Percentiles rank a stretch among this genome's conserved stretches.
These are phyloP conservation scores for Uropetala carovei DNA, from an alignment of 2,888 invertebrate species.

Conservation along the genomic window DNA sequence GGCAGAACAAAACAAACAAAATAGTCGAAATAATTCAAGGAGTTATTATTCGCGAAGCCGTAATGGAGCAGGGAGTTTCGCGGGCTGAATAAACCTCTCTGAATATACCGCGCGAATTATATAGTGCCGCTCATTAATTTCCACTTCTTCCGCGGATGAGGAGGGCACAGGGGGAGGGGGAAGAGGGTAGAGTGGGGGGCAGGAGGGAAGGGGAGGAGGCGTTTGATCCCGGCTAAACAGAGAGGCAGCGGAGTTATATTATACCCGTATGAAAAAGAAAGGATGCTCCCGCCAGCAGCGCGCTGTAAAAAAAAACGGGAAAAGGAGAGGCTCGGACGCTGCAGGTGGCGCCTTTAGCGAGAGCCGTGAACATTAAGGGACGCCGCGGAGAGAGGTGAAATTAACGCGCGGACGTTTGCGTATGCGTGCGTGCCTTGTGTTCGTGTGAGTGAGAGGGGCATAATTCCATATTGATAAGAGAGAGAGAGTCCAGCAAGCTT, in stretches of 20 bases:
- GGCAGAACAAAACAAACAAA: background rate
- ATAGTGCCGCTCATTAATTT: background rate
- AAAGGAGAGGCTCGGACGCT: background rate
- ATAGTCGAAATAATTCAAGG: background rate
- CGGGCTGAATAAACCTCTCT: no score
- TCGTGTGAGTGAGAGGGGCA: background rate
- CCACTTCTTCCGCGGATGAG: background rate
- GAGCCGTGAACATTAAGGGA: background rate
- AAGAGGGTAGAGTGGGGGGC: background rate
- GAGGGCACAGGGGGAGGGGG: background rate
- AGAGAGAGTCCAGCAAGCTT: background rate
- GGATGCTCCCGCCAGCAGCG: background rate
- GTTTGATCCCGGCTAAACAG: background rate
- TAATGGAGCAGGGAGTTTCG: background rate
- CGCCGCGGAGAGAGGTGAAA: background rate
- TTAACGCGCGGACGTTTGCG: background rate
- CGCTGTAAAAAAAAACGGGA: background rate
- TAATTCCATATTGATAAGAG: slow-evolving; percentile 22
- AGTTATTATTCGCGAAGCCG: background rate
- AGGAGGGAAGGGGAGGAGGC: background rate
- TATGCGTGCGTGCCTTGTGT: background rate
- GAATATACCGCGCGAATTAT: background rate
- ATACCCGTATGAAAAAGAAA: slow-evolving; percentile 2
- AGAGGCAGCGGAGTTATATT: background rate
- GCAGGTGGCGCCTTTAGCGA: slow-evolving; percentile 26